Evolutionary conservation across 1,140 invertebrate genomes (phyloP).

Genomic region (Tetranychus cinnabarinus): DNA sequence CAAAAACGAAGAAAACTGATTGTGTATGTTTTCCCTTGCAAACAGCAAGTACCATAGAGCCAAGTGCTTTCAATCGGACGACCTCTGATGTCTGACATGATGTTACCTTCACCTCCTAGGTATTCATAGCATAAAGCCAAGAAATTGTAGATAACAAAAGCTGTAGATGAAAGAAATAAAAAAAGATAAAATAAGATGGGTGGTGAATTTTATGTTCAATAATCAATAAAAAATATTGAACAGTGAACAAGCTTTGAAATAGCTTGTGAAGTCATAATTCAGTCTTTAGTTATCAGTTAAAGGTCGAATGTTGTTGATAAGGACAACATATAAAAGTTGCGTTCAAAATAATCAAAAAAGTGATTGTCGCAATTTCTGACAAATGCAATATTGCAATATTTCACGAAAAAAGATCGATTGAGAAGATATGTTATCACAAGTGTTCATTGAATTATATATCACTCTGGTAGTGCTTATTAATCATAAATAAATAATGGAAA

Average conservation of each 20-base stretch:
- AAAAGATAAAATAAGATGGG: neutral
- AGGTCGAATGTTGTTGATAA: too few species aligned
- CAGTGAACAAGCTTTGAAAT: neutral
- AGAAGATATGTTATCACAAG: too few species aligned
- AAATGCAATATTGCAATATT: too few species aligned
- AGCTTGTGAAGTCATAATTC: too few species aligned
- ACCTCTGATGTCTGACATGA: slow-evolving; percentile 56
- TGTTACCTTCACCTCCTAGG: slow-evolving; percentile 85
- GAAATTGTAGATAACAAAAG: slow-evolving; percentile 99
- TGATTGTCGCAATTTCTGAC: too few species aligned
- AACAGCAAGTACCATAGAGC: slow-evolving; percentile 82
- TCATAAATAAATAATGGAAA: too few species aligned
- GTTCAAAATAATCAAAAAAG: too few species aligned
- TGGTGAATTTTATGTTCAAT: neutral
- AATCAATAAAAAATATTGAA: neutral
- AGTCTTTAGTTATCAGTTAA: too few species aligned
- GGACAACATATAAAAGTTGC: too few species aligned
- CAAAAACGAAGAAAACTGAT: slow-evolving; percentile 97
- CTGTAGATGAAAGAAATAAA: slow-evolving; percentile 27
- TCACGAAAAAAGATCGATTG: too few species aligned
- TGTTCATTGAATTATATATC: too few species aligned
- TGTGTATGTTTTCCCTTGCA: slow-evolving; percentile 86
- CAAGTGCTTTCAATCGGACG: slow-evolving; percentile 91
- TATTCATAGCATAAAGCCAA: slow-evolving; percentile 92
- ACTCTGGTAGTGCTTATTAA: too few species aligned